Evolutionary conservation across 1,140 invertebrate genomes (phyloP), one percentile per base, ranked within the genome.

Genomic region (Rhyzopertha dominica): DNA sequence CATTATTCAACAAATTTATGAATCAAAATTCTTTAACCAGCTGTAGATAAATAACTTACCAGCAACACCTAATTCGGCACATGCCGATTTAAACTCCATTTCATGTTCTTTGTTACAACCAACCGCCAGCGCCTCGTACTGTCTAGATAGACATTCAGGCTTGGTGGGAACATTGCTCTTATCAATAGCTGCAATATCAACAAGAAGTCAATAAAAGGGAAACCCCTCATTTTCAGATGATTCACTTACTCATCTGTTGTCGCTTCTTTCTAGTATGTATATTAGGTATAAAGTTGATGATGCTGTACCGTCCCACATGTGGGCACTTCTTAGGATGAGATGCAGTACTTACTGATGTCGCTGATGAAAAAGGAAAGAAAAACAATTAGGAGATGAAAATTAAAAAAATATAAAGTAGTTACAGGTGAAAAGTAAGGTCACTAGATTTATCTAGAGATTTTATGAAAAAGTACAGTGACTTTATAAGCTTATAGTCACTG

Each of bases 21-120:
- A n/a, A n/a, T 20, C 17, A 22, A 19, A 23, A 16, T 19, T 17
- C 2, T 16, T 35, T 19, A 5, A 3, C 10, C 13, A 17, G 8
- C 16, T 4, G 5, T 10, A 24, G 24, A 20, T 34, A 18, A 40
- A 31, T 30, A 38, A 53, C 51, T 53, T 52, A 66, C 63, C 53
- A 29, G 49, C 60, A n/a, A 45, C 42, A 3, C 55, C 35, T 43
- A 61, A 53, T 28, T 56, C 48, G 5, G 45, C 23, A 40, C 82
- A 86, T 29, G 76, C 70, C 12, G 78, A 80, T 49, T 78, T 76
- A 59, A 85, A 80, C 59, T 85, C 80, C 69, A 87, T 78, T 57
- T 85, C 81, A 49, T 78, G 74, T 4, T 66, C 52, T 17, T 51
- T 49, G 4, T 74, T 77, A 57, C 83, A 85, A 4, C 82, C 82